phyloP scores from a whole-genome alignment of 2,888 invertebrate species.

The Merodon equestris region DNA sequence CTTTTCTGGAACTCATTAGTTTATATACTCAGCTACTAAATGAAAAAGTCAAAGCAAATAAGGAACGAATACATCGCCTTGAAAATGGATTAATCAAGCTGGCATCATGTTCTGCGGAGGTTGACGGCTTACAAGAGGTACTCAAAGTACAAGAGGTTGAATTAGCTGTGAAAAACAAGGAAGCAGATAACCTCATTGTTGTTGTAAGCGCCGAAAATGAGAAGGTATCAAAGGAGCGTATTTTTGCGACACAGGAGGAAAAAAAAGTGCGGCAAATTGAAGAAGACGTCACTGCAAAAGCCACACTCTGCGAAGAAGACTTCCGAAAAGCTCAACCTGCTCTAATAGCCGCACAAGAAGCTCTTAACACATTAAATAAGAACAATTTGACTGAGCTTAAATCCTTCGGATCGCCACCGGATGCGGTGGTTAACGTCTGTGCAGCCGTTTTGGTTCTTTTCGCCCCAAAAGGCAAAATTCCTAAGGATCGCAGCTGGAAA shows the following conservation, averaged over 20 bases:
- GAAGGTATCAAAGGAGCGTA: constrained; percentile 93
- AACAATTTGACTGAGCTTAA: constrained; percentile 95
- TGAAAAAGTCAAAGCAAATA: constrained; percentile 84
- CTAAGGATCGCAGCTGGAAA: constrained; percentile 96
- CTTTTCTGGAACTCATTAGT: constrained; percentile 94
- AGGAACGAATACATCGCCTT: constrained; percentile 87
- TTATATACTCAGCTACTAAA: constrained; percentile 87
- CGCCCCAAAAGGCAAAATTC: constrained; percentile 89
- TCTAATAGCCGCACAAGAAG: constrained; percentile 91
- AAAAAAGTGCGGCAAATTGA: constrained; percentile 93
- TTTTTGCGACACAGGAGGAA: constrained; percentile 90
- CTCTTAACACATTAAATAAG: constrained; percentile 95
- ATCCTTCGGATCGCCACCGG: constrained; percentile 94
- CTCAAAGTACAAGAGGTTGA: constrained; percentile 88
- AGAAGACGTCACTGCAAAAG: constrained; percentile 91
- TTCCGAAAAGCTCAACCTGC: constrained; percentile 95
- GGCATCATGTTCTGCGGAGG: constrained; percentile 91
- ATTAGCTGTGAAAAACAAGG: constrained; percentile 91
- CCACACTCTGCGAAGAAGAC: constrained; percentile 92
- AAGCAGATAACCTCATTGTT: constrained; percentile 91
- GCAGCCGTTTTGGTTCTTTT: constrained; percentile 94
- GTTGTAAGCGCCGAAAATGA: constrained; percentile 94
- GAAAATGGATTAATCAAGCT: constrained; percentile 94
- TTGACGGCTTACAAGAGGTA: constrained; percentile 88
- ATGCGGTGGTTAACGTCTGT: constrained; percentile 91